A percentile compares a stretch with the other conserved stretches of the same genome.
Evolutionary conservation across 2,113 vertebrate genomes (phyloP).

Genomic region (Ranitomeya variabilis): DNA sequence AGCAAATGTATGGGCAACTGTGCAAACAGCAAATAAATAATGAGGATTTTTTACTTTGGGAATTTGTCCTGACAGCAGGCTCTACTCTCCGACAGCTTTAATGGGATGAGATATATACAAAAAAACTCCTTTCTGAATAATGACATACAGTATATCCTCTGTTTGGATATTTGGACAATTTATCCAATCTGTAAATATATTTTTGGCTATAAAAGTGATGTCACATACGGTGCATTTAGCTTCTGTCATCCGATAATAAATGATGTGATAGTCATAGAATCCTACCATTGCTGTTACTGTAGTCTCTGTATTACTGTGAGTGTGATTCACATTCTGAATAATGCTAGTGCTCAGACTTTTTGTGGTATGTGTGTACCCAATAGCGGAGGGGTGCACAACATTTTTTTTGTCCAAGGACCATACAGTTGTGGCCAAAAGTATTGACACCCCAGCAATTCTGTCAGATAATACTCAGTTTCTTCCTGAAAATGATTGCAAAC

Average conservation of each 20-base stretch:
- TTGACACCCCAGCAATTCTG: too few species aligned
- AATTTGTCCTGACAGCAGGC: background rate
- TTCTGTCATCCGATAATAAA: background rate
- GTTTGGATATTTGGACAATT: background rate
- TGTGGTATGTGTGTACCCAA: too few species aligned
- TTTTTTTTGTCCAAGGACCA: too few species aligned
- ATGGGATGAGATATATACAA: background rate
- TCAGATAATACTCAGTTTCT: too few species aligned
- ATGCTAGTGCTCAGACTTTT: background rate
- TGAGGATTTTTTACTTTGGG: background rate
- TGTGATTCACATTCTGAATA: background rate
- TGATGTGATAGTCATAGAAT: background rate
- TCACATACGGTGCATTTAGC: background rate
- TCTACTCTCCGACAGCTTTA: background rate
- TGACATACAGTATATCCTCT: background rate
- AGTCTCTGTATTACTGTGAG: too few species aligned
- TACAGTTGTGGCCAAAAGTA: too few species aligned
- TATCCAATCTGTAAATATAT: background rate
- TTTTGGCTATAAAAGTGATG: background rate
- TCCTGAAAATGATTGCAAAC: too few species aligned
- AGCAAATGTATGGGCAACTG: conserved; percentile 9
- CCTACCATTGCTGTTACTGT: background rate
- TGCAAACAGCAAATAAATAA: conserved; percentile 4
- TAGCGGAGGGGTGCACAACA: too few species aligned
- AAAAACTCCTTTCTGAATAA: background rate